These are phyloP conservation scores for Streblospio benedicti DNA, from an alignment of 1,140 invertebrate species.

Conservation along the genomic window DNA sequence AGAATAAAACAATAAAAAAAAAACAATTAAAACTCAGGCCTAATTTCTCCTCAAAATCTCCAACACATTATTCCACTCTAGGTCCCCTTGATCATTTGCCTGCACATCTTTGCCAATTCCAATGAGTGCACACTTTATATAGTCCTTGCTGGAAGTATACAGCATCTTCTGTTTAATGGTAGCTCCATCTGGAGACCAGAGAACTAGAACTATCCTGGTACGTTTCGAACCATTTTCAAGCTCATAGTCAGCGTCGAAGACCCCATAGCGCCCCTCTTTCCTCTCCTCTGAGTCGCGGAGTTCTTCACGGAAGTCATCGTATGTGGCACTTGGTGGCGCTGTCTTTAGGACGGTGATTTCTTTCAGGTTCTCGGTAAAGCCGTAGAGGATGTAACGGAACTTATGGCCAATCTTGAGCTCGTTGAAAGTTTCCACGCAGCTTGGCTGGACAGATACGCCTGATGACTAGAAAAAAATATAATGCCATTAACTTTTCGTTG, in stretches of 20 bases:
- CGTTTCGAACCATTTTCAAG: constrained; percentile 16
- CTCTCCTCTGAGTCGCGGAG: constrained; percentile 77
- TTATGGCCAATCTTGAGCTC: constrained; percentile 12
- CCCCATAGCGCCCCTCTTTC: constrained; percentile 63
- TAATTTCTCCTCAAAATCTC: constrained; percentile 9
- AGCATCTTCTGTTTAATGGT: constrained; percentile 99
- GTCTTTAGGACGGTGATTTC: constrained; percentile 8
- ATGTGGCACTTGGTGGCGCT: constrained; percentile 45
- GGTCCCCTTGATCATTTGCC: constrained; percentile 15
- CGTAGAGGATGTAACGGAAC: constrained; percentile 8
- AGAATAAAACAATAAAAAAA: no score
- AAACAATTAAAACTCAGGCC: no score
- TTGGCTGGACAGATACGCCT: constrained; percentile 10
- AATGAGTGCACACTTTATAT: constrained; percentile 86
- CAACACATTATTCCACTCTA: constrained; percentile 10
- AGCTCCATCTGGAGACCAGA: constrained; percentile 70
- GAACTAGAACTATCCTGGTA: constrained; percentile 15
- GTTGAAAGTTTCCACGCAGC: constrained; percentile 6
- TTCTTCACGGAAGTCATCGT: constrained; percentile 81
- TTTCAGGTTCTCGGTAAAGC: constrained; percentile 5
- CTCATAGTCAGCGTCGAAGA: constrained; percentile 28
- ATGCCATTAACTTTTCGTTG: no score
- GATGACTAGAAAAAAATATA: constrained; percentile 17
- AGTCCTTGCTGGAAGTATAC: constrained; percentile 93
- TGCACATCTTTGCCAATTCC: constrained; percentile 61